phyloP scores from a whole-genome alignment of 1,140 invertebrate species.

The Telenomus remus region DNA sequence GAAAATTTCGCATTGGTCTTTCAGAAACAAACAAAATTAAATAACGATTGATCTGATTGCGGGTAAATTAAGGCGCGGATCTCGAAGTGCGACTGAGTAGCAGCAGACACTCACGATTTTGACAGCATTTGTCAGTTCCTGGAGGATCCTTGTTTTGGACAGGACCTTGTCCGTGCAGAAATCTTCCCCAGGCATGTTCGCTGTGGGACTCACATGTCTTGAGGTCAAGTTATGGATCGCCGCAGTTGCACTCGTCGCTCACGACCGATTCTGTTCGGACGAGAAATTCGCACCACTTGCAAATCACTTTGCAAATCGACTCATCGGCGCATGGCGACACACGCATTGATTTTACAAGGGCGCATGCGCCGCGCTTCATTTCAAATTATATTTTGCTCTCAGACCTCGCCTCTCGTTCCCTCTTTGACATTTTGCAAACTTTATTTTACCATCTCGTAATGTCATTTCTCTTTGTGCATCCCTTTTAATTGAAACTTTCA shows the following conservation, averaged over 20 bases:
- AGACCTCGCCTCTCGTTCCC: too few relatives aligned
- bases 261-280: slow-evolving; percentile 26
- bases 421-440: too few relatives aligned
- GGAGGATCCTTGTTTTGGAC: slow-evolving; percentile 72
- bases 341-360: slow-evolving; percentile 70
- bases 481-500: too few relatives aligned
- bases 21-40: too few relatives aligned
- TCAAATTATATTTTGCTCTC: slow-evolving; percentile 30
- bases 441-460: too few relatives aligned
- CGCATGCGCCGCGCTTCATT: slow-evolving; percentile 64
- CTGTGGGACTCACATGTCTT: slow-evolving; percentile 62
- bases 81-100: background rate
- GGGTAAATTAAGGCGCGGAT: background rate
- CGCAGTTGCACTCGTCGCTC: slow-evolving; percentile 14
- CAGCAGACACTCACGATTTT: slow-evolving; percentile 71
- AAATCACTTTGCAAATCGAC: slow-evolving; percentile 47
- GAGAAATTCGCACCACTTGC: slow-evolving; percentile 29
- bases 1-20: too few relatives aligned
- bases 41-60: too few relatives aligned
- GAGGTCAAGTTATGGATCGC: background rate
- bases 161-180: slow-evolving; percentile 73
- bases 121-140: slow-evolving; percentile 74
- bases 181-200: slow-evolving; percentile 68
- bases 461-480: too few relatives aligned
- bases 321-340: slow-evolving; percentile 57